phyloP scores from a whole-genome alignment of 2,888 invertebrate species.

The Pherbina coryleti region DNA sequence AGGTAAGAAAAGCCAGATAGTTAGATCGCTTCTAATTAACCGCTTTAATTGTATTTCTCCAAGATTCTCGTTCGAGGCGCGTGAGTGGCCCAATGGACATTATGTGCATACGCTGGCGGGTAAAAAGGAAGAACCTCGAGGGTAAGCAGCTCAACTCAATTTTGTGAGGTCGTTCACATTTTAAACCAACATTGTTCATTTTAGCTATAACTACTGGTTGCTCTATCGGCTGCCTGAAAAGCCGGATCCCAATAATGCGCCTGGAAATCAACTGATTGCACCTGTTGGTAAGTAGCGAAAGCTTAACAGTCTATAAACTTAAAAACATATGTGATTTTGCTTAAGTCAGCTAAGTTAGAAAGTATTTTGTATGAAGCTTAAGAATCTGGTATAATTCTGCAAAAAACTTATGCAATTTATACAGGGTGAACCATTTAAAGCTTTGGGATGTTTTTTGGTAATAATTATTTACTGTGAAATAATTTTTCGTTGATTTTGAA shows the following conservation, averaged over 20 bases:
- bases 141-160: conserved; percentile 54
- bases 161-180: background rate
- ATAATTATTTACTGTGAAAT: too few relatives aligned
- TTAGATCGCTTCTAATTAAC: background rate
- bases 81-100: conserved; percentile 93
- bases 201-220: conserved; percentile 89
- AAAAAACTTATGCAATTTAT: too few relatives aligned
- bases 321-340: too few relatives aligned
- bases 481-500: too few relatives aligned
- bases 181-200: background rate
- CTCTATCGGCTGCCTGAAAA: conserved; percentile 84
- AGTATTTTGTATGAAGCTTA: too few relatives aligned
- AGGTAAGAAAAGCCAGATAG: conserved; percentile 54
- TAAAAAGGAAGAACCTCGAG: conserved; percentile 69
- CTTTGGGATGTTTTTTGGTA: too few relatives aligned
- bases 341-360: too few relatives aligned
- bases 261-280: conserved; percentile 88
- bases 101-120: conserved; percentile 86
- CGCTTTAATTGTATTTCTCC: conserved; percentile 50
- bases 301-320: too few relatives aligned
- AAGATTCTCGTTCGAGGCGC: conserved; percentile 80
- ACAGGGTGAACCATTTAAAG: too few relatives aligned
- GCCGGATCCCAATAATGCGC: conserved; percentile 84
- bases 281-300: conserved; percentile 79
- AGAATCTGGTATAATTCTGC: too few relatives aligned